A percentile compares a stretch with the other conserved stretches of the same genome.
These are phyloP conservation scores for Gadopsis marmoratus DNA, from an alignment of 2,797 vertebrate species.

Conservation along the genomic window DNA sequence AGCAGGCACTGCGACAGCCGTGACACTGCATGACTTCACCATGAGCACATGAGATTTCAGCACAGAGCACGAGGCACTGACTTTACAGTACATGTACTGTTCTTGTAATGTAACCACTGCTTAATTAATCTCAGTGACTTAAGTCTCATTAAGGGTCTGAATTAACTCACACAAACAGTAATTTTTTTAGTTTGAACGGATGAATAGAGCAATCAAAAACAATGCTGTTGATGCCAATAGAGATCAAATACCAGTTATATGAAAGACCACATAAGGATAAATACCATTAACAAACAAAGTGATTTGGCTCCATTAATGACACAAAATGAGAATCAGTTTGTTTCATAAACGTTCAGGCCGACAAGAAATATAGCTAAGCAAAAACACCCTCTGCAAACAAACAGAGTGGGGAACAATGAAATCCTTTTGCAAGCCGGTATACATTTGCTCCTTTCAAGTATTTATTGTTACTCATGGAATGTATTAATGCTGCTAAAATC, in stretches of 20 bases:
- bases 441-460: slow-evolving; percentile 1
- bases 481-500: slow-evolving; percentile 47
- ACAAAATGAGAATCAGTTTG: background rate
- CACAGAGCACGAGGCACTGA: slow-evolving; percentile 10
- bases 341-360: background rate
- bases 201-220: background rate
- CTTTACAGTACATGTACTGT: slow-evolving; percentile 30
- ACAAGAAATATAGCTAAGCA: background rate
- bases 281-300: background rate
- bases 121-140: slow-evolving; percentile 4
- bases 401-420: slow-evolving; percentile 31
- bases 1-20: slow-evolving; percentile 27
- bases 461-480: slow-evolving; percentile 39
- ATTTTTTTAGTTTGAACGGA: background rate
- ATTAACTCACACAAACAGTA: background rate
- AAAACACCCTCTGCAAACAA: background rate
- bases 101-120: slow-evolving; percentile 1
- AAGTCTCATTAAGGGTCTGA: background rate
- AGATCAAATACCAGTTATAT: background rate
- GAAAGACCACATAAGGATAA: background rate
- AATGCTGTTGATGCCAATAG: background rate
- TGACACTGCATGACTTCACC: slow-evolving; percentile 53
- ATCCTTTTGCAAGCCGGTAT: slow-evolving; percentile 9
- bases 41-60: background rate
- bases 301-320: background rate